These are phyloP conservation scores for Cotesia vestalis DNA, from an alignment of 1,140 invertebrate genomes.

Conservation along the genomic window DNA sequence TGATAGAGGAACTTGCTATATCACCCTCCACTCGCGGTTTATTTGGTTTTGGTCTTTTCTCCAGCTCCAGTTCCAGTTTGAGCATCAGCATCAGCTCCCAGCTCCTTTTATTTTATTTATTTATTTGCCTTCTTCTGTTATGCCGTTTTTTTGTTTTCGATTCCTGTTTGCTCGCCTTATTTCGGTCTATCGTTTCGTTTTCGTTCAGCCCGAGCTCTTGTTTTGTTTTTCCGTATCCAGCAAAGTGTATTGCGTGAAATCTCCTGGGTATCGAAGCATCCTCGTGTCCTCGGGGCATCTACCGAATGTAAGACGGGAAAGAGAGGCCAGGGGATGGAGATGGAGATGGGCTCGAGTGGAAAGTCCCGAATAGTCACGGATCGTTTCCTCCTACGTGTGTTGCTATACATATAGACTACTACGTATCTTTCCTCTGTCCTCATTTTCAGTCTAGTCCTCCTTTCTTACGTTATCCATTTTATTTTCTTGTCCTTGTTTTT, in stretches of 20 bases:
- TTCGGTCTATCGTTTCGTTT: constrained; percentile 26
- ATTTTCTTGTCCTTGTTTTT: too few species aligned
- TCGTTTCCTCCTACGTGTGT: constrained; percentile 39
- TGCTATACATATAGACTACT: too few species aligned
- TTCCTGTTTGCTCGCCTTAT: neutral
- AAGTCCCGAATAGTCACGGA: constrained; percentile 45
- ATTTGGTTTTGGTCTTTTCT: too few species aligned
- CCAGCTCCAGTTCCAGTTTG: too few species aligned
- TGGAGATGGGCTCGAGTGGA: constrained; percentile 44
- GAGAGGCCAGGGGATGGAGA: constrained; percentile 6
- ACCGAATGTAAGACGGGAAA: too few species aligned
- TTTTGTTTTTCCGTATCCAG: constrained; percentile 33
- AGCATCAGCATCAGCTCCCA: too few species aligned
- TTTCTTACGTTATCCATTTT: too few species aligned
- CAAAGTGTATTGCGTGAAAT: constrained; percentile 51
- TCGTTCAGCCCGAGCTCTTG: constrained; percentile 8
- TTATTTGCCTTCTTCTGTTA: neutral
- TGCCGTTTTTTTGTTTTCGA: neutral
- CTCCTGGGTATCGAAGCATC: constrained; percentile 45
- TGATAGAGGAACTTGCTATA: too few species aligned
- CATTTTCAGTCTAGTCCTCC: too few species aligned
- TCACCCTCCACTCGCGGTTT: too few species aligned
- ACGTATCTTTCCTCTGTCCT: too few species aligned
- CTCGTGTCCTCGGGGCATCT: constrained; percentile 33
- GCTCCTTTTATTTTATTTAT: too few species aligned